Conservation (phyloP, 30 jellyfish, hydroid and myxozoan species). For the Pseudorhiza aurosa region DNA sequence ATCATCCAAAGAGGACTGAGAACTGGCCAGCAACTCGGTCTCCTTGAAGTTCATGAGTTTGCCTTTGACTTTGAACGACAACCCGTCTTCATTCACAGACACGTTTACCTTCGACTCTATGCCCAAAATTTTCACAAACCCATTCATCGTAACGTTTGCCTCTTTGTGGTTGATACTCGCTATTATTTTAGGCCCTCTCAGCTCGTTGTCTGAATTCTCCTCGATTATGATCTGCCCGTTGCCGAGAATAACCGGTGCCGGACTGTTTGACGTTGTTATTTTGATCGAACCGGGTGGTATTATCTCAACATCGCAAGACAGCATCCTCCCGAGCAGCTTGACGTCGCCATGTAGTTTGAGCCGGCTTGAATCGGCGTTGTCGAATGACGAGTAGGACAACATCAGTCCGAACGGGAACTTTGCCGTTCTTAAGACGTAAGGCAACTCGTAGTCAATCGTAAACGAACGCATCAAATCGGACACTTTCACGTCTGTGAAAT, state of each 20-base stretch:
- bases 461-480: conserved; percentile 82
- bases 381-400: conserved; percentile 80
- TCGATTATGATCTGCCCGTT: conserved; percentile 88
- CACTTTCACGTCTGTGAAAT: conserved; percentile 69
- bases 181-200: conserved; percentile 88
- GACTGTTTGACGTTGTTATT: conserved; percentile 92
- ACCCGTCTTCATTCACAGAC: conserved; percentile 77
- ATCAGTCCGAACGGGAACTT: conserved; percentile 88
- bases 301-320: conserved; percentile 75
- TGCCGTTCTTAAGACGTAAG: conserved; percentile 80
- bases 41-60: conserved; percentile 90
- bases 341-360: conserved; percentile 86
- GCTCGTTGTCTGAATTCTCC: conserved; percentile 56
- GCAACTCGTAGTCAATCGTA: conserved; percentile 77
- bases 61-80: conserved; percentile 76
- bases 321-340: conserved; percentile 75
- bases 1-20: conserved; percentile 86
- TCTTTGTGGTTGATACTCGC: conserved; percentile 78
- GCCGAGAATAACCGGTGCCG: conserved; percentile 98
- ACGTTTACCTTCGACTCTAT: conserved; percentile 86
- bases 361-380: conserved; percentile 15
- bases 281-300: conserved; percentile 72
- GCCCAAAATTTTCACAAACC: conserved; percentile 88
- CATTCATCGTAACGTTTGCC: conserved; percentile 87
- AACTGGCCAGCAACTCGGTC: conserved; percentile 78